Evolutionary conservation across 2,113 vertebrate species (phyloP).

Genomic region (Plectropomus leopardus): DNA sequence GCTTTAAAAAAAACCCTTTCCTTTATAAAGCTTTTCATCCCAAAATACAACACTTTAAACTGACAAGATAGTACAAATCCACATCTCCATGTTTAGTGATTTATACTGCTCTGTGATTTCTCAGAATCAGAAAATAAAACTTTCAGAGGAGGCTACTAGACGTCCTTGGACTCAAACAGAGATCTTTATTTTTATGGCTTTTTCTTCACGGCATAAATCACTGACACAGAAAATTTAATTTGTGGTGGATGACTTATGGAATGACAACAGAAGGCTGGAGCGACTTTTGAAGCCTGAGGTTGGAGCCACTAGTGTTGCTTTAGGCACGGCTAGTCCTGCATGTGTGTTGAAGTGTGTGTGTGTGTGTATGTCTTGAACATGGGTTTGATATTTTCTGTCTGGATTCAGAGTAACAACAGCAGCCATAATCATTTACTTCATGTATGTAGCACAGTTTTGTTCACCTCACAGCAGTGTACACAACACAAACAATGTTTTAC

Average conservation of each 20-base stretch:
- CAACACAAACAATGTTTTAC: conserved; percentile 24
- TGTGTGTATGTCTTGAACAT: conserved; percentile 20
- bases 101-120: conserved; percentile 25
- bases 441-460: conserved; percentile 15
- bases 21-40: background rate
- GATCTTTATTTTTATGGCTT: conserved; percentile 63
- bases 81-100: conserved; percentile 23
- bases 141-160: conserved; percentile 38
- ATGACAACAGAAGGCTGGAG: conserved; percentile 75
- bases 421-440: conserved; percentile 31
- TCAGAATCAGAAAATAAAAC: conserved; percentile 39
- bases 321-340: conserved; percentile 55
- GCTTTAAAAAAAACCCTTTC: background rate
- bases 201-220: conserved; percentile 77
- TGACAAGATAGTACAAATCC: conserved; percentile 16
- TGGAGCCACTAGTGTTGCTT: conserved; percentile 75
- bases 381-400: conserved; percentile 43
- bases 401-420: conserved; percentile 42
- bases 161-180: conserved; percentile 52
- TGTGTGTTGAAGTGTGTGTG: conserved; percentile 25
- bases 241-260: conserved; percentile 76
- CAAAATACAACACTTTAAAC: conserved; percentile 13
- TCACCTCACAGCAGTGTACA: conserved; percentile 34
- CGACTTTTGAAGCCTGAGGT: conserved; percentile 69
- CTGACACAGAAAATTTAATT: conserved; percentile 75